Evolutionary conservation across 2,888 invertebrate genomes (phyloP).

Genomic region (Microplitis deprimator): DNA sequence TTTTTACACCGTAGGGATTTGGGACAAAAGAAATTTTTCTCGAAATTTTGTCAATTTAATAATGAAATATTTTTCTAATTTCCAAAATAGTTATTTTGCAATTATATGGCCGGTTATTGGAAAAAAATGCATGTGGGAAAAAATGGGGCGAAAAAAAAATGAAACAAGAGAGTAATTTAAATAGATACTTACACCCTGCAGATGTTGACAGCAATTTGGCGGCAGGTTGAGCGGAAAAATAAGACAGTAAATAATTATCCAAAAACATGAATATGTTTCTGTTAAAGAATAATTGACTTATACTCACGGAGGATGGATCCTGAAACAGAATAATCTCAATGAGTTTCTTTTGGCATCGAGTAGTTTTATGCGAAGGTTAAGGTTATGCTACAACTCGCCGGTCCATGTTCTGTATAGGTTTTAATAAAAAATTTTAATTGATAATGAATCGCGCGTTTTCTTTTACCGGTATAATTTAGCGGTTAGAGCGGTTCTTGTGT

Average conservation of each 20-base stretch:
- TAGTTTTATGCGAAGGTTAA: neutral
- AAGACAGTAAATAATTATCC: neutral
- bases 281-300: neutral
- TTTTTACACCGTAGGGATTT: too few species aligned
- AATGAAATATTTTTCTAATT: too few species aligned
- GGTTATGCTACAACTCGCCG: too few species aligned
- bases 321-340: slow-evolving; percentile 61
- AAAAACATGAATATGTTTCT: neutral
- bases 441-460: slow-evolving; percentile 1
- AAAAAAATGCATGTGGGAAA: too few species aligned
- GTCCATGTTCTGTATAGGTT: neutral
- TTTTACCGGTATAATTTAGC: slow-evolving; percentile 58
- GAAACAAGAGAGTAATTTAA: too few species aligned
- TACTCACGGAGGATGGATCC: slow-evolving; percentile 70
- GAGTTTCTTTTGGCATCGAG: neutral
- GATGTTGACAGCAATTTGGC: neutral
- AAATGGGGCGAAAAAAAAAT: too few species aligned
- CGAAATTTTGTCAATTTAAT: too few species aligned
- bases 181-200: slow-evolving; percentile 39
- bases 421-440: slow-evolving; percentile 1
- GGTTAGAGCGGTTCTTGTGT: slow-evolving; percentile 68
- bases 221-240: slow-evolving; percentile 4
- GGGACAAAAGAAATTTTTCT: too few species aligned
- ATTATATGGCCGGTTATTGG: too few species aligned
- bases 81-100: too few species aligned